phyloP scores from a whole-genome alignment of 1,140 invertebrate species.

The Archegozetes longisetosus region DNA sequence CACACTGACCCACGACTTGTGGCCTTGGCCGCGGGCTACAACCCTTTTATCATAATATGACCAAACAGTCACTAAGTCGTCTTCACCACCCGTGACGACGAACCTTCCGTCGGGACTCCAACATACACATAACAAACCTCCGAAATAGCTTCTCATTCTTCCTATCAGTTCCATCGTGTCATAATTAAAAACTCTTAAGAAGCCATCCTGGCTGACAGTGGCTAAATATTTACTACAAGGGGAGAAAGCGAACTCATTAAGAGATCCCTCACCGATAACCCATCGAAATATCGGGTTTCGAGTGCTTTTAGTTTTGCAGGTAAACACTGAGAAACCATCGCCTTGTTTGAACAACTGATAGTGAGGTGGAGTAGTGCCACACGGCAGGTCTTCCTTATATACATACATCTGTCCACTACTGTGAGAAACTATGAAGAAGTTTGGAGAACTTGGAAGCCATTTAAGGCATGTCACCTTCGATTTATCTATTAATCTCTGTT shows the following conservation, averaged over 20 bases:
- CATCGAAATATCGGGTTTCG: conserved; percentile 80
- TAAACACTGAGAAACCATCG: conserved; percentile 80
- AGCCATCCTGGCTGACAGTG: conserved; percentile 87
- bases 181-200: conserved; percentile 89
- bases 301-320: conserved; percentile 89
- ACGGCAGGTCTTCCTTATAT: conserved; percentile 87
- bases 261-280: conserved; percentile 62
- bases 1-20: conserved; percentile 88
- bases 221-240: conserved; percentile 82
- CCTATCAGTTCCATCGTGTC: conserved; percentile 89
- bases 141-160: conserved; percentile 85
- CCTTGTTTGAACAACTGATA: conserved; percentile 93
- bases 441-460: conserved; percentile 86
- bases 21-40: conserved; percentile 80
- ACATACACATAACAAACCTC: conserved; percentile 78
- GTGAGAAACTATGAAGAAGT: conserved; percentile 84
- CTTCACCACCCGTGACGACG: conserved; percentile 92
- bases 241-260: conserved; percentile 96
- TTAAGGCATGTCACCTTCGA: conserved; percentile 94
- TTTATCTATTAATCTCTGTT: conserved; percentile 94
- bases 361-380: conserved; percentile 55
- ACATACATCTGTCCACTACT: conserved; percentile 92
- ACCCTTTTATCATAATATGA: conserved; percentile 80
- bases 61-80: conserved; percentile 97
- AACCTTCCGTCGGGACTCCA: conserved; percentile 95